phyloP scores from a whole-genome alignment of 1,140 invertebrate species.

The Drosophila lowei region DNA sequence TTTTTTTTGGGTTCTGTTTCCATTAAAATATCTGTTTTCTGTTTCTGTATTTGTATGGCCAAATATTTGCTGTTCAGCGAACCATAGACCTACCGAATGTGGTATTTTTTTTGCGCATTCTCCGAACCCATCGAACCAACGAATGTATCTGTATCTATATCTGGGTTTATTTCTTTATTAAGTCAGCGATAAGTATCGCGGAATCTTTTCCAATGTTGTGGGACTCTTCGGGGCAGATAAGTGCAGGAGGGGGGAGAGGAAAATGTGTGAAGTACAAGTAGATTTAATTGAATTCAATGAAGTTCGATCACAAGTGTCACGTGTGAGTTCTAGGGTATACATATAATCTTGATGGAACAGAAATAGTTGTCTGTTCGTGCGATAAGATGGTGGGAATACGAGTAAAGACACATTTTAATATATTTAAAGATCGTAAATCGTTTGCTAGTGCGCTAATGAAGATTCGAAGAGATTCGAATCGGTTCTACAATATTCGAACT shows the following conservation, averaged over 20 bases:
- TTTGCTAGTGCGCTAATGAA: no score
- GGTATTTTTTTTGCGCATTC: conserved; percentile 55
- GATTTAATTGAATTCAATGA: conserved; percentile 36
- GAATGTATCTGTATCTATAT: conserved; percentile 12
- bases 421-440: no score
- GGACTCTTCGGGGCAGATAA: conserved; percentile 38
- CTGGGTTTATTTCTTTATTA: conserved; percentile 71
- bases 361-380: no score
- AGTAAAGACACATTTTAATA: no score
- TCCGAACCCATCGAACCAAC: conserved; percentile 47
- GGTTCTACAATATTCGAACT: no score
- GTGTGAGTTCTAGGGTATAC: conserved; percentile 1
- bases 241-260: conserved; percentile 12
- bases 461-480: no score
- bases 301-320: conserved; percentile 37
- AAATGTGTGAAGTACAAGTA: conserved; percentile 49
- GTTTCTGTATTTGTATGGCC: conserved; percentile 46
- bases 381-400: no score
- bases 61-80: conserved; percentile 64
- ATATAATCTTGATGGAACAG: no score
- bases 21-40: conserved; percentile 15
- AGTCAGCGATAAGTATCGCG: conserved; percentile 60
- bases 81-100: conserved; percentile 18
- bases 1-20: conserved; percentile 11
- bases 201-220: conserved; percentile 17